Base-by-base conservation (phyloP, 2,888 invertebrate species). In the Cataglyphis albicans region DNA sequence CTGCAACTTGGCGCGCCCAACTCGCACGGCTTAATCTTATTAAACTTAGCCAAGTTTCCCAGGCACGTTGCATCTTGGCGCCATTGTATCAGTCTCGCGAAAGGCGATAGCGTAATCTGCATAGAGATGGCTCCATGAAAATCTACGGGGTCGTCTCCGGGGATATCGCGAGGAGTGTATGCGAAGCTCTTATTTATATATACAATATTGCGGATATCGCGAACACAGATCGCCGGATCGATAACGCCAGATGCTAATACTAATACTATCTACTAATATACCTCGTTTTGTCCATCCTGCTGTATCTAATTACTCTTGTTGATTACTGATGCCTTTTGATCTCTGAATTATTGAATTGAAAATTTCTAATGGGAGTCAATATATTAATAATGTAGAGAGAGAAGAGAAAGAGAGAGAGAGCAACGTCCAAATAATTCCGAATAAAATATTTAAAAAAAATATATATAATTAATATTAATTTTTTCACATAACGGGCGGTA, bases 91-190 rank as follows among this genome's bases (percentile, higher is more conserved):
- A 29, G 48, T 29, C 48, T 48, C 65, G 85, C 78, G 64, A 78
- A 67, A 12, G 67, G 70, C 78, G 76, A 85, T 87, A 72, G 84
- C 57, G 67, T 85, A 85, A 88, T 88, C 88, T 88, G 86, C 88
- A 88, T 87, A 86, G 82, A 87, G 81, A 88, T 85, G 75, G 82
- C 67, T 61, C 82, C 61, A 86, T 86, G 82, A 84, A 81, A 86
- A 82, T 84, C 81, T 74, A 81, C 74, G 55, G 73, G 59, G 6
- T 25, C 32, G 44, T 57, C 86, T 52, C 81, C 25, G 32, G 82
- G 83, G 85, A 83, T 72, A 80, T 83, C 81, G 61, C 72, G 73
- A 63, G 72, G 65, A 44, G 41, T n/a, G 59, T 61, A 48, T 59
- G 21, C 32, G 76, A 44, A 73, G 81, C 67, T 78, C 86, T 78